Evolutionary conservation across 2,797 vertebrate species (phyloP).

Genomic region (Epinephelus malabaricus): DNA sequence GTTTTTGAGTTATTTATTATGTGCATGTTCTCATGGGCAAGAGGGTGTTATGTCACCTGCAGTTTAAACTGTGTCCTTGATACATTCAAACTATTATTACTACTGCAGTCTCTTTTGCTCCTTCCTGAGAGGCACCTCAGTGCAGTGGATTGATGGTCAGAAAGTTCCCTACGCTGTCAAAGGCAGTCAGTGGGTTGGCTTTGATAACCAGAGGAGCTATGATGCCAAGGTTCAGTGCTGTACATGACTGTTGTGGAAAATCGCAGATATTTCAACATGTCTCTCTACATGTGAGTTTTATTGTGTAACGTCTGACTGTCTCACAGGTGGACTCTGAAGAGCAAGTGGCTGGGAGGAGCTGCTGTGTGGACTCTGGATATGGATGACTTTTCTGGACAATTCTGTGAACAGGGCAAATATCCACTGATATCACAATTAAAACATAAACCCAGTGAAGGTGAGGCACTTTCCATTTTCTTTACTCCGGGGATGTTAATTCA

Average conservation of each 20-base stretch:
- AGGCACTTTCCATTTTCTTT: conserved; percentile 10
- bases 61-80: too few species aligned
- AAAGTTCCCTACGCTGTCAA: conserved; percentile 86
- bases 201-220: conserved; percentile 86
- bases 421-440: conserved; percentile 72
- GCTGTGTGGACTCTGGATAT: conserved; percentile 79
- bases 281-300: not conserved
- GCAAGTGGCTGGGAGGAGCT: conserved; percentile 66
- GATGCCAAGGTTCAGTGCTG: conserved; percentile 81
- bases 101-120: conserved; percentile 62
- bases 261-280: not conserved
- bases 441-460: conserved; percentile 62
- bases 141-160: conserved; percentile 83
- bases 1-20: too few species aligned
- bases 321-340: conserved; percentile 68
- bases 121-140: conserved; percentile 76
- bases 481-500: not conserved
- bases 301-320: not conserved
- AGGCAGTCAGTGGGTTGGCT: conserved; percentile 86
- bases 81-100: too few species aligned
- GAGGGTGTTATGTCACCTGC: too few species aligned
- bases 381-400: conserved; percentile 80
- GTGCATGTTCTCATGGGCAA: too few species aligned
- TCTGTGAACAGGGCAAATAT: conserved; percentile 75
- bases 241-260: not conserved